phyloP scores from a whole-genome alignment of 2,113 vertebrate genomes.

The Epinephelus moara region DNA sequence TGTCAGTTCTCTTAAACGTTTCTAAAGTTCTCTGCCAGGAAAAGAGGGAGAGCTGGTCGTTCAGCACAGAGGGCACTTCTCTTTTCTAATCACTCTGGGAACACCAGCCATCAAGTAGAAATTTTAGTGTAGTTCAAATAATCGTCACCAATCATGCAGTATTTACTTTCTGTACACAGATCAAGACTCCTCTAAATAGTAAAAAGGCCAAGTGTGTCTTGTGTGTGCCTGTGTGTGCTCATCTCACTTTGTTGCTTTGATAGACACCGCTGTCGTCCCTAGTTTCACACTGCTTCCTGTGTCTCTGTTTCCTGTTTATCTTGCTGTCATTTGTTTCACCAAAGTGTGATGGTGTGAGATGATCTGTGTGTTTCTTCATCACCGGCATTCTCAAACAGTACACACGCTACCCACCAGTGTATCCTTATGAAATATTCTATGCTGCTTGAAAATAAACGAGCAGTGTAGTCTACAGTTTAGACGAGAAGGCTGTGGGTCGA shows the following conservation, averaged over 20 bases:
- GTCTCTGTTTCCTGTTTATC: slow-evolving; percentile 89
- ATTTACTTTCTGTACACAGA: background rate
- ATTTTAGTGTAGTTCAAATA: background rate
- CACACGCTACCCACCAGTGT: slow-evolving; percentile 32
- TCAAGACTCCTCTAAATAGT: slow-evolving; percentile 1
- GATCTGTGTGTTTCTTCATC: slow-evolving; percentile 71
- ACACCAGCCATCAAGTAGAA: background rate
- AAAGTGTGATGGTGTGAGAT: slow-evolving; percentile 82
- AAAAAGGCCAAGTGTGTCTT: slow-evolving; percentile 17
- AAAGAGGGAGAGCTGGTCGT: slow-evolving; percentile 45
- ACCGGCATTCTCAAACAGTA: slow-evolving; percentile 37
- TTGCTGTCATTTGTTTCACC: slow-evolving; percentile 82
- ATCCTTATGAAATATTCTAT: background rate
- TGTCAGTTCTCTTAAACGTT: slow-evolving; percentile 56
- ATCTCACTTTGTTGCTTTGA: slow-evolving; percentile 72
- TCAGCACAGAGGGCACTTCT: slow-evolving; percentile 25
- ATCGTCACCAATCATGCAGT: background rate
- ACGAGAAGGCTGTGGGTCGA: background rate
- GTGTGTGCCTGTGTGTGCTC: slow-evolving; percentile 43
- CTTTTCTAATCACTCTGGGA: slow-evolving; percentile 39
- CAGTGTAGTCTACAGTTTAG: background rate
- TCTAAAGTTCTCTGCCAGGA: slow-evolving; percentile 48
- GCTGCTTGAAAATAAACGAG: background rate
- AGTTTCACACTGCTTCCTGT: slow-evolving; percentile 85
- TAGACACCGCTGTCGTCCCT: slow-evolving; percentile 78